Evolutionary conservation across 1,140 invertebrate genomes (phyloP), one percentile per base, ranked within the genome.

Genomic region (Calliphora vicina): DNA sequence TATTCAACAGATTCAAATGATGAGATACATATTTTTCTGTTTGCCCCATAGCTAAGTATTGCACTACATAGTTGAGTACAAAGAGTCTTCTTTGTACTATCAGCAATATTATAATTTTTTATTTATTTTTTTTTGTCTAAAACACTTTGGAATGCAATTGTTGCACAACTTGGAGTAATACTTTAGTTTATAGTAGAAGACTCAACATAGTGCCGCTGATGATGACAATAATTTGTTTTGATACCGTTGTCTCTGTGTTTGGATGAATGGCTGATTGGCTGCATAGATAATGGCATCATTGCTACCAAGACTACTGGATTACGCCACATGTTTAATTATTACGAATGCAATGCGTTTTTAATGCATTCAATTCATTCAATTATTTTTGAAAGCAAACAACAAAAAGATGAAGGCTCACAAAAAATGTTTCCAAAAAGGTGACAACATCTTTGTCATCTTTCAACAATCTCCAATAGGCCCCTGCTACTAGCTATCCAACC

Each of bases 1-100:
- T 74, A 35, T 74, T 13, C 72, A 74, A 76, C n/a, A 76, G 73
- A 76, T 76, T 76, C 73, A 76, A 76, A 76, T 35, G 73, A 76
- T 76, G 73, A 76, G 73, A 76, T 76, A 76, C 10, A 35, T 9
- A n/a, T 76, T 76, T 76, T 29, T 35, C 73, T 42, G n/a, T 17
- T 1, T 15, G n/a, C 15, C 17, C 15, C 50, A 76, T n/a, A 74
- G 72, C 26, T n/a, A 29, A 29, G 4, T n/a, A 12, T 17, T 76
- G 27, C 27, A 76, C 26, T 76, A 57, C 17, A 1, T n/a, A 5
- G 35, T 35, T 8, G 10, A 35, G 6, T 35, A 35, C 35, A 1
- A 35, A 35, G 35, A 35, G 35, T 35, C 35, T 35, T 35, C 35
- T 35, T 35, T 35, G 5, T 1, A 35, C 6, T 5, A 35, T 35